A percentile compares a stretch with the other conserved stretches of the same genome.
phyloP scores from a whole-genome alignment of 64 coral and sea anemone species.

The Pocillopora verrucosa region DNA sequence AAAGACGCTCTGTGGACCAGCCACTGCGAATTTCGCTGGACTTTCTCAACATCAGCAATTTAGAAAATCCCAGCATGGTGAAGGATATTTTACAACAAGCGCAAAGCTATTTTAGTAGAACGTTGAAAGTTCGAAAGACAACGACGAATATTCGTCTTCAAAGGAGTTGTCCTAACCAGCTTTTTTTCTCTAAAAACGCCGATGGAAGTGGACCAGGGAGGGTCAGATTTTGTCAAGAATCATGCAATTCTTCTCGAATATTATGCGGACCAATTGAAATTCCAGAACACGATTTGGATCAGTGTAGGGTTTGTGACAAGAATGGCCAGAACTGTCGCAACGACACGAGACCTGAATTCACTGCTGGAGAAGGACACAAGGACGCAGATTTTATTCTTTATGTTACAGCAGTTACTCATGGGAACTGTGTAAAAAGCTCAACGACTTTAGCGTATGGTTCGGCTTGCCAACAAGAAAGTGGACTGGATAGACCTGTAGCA shows the following conservation, averaged over 20 bases:
- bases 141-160: slow-evolving; percentile 64
- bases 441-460: slow-evolving; percentile 85
- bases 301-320: slow-evolving; percentile 75
- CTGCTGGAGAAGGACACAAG: slow-evolving; percentile 54
- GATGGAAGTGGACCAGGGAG: slow-evolving; percentile 35
- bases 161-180: slow-evolving; percentile 66
- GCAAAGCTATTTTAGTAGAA: slow-evolving; percentile 48
- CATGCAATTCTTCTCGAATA: slow-evolving; percentile 40
- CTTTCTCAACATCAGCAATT: slow-evolving; percentile 65
- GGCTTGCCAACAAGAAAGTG: slow-evolving; percentile 81
- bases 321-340: slow-evolving; percentile 56
- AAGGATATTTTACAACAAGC: slow-evolving; percentile 51
- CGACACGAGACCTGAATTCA: slow-evolving; percentile 26
- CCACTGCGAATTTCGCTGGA: slow-evolving; percentile 68
- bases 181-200: slow-evolving; percentile 58
- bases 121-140: slow-evolving; percentile 59
- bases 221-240: slow-evolving; percentile 67
- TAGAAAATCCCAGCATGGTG: slow-evolving; percentile 33
- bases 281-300: slow-evolving; percentile 57
- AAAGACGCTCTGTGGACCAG: slow-evolving; percentile 53
- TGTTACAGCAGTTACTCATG: slow-evolving; percentile 43
- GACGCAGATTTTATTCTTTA: slow-evolving; percentile 89
- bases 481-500: slow-evolving; percentile 79
- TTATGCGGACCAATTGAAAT: slow-evolving; percentile 62
- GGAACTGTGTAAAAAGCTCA: slow-evolving; percentile 53